A percentile compares a stretch with the other conserved stretches of the same genome.
Conservation (phyloP, 2,113 vertebrate species). For the Motacilla tschutschensis region DNA sequence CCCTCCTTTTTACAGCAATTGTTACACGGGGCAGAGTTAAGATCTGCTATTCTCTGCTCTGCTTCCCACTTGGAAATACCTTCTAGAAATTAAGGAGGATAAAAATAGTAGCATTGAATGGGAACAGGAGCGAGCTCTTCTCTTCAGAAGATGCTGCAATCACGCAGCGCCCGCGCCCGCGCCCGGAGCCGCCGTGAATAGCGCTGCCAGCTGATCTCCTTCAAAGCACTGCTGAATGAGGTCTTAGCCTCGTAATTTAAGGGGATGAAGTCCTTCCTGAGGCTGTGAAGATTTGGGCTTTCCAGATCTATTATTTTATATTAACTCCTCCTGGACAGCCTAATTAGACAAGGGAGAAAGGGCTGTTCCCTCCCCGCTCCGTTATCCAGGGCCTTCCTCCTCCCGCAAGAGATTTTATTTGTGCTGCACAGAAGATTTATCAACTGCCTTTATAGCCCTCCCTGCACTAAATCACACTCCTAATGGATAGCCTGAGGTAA, state of each 20-base stretch:
- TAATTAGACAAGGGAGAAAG: background rate
- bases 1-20: background rate
- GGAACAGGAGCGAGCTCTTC: background rate
- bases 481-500: slow-evolving; percentile 56
- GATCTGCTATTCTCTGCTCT: slow-evolving; percentile 13
- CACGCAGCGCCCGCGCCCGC: background rate
- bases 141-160: slow-evolving; percentile 24
- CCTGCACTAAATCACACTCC: slow-evolving; percentile 48
- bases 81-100: slow-evolving; percentile 30
- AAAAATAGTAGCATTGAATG: slow-evolving; percentile 34
- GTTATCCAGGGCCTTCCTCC: background rate
- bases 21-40: background rate
- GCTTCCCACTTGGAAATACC: slow-evolving; percentile 47
- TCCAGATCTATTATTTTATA: slow-evolving; percentile 32
- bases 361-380: background rate
- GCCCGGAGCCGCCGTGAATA: background rate
- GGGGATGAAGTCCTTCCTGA: slow-evolving; percentile 42
- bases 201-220: background rate
- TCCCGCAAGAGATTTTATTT: slow-evolving; percentile 18
- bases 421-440: slow-evolving; percentile 39
- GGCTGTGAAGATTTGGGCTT: background rate
- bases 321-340: background rate
- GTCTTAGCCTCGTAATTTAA: slow-evolving; percentile 23
- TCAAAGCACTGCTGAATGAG: slow-evolving; percentile 19
- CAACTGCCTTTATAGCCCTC: slow-evolving; percentile 38